These are phyloP conservation scores for Dinoponera quadriceps DNA, from an alignment of 1,140 invertebrate genomes.

Conservation along the genomic window DNA sequence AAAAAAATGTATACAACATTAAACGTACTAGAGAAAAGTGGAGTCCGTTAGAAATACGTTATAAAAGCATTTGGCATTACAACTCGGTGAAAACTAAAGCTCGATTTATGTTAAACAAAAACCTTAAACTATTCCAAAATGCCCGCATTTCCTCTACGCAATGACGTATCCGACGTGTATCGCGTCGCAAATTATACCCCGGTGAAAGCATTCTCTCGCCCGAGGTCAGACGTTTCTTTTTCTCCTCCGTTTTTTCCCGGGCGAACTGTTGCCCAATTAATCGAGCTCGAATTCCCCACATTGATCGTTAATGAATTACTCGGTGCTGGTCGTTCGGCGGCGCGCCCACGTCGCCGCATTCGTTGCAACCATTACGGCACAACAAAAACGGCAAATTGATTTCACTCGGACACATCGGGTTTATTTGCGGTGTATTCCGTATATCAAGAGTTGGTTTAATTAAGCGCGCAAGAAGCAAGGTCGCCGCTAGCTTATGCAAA, in stretches of 20 bases:
- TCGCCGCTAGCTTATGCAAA: constrained; percentile 17
- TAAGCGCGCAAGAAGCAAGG: constrained; percentile 29
- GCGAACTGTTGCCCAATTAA: constrained; percentile 37
- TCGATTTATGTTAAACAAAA: too few relatives aligned
- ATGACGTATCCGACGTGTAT: too few relatives aligned
- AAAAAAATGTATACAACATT: too few relatives aligned
- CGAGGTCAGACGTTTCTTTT: not conserved
- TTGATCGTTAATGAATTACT: constrained; percentile 74
- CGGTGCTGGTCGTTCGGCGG: not conserved
- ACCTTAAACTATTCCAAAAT: too few relatives aligned
- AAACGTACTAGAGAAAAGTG: too few relatives aligned
- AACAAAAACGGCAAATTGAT: constrained; percentile 67
- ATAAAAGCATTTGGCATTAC: too few relatives aligned
- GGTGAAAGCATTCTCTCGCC: not conserved
- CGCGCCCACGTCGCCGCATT: not conserved
- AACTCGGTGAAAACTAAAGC: too few relatives aligned
- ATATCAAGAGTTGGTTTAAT: constrained; percentile 58
- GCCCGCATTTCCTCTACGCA: too few relatives aligned
- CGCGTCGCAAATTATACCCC: not conserved
- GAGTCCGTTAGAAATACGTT: too few relatives aligned
- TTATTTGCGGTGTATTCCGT: constrained; percentile 23
- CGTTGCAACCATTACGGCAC: constrained; percentile 26
- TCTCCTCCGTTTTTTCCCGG: not conserved
- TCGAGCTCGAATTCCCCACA: constrained; percentile 69
- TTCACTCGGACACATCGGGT: constrained; percentile 15